A percentile compares a stretch with the other conserved stretches of the same genome.
Evolutionary conservation across 2,888 invertebrate species (phyloP).

Genomic region (Nomada fabriciana): DNA sequence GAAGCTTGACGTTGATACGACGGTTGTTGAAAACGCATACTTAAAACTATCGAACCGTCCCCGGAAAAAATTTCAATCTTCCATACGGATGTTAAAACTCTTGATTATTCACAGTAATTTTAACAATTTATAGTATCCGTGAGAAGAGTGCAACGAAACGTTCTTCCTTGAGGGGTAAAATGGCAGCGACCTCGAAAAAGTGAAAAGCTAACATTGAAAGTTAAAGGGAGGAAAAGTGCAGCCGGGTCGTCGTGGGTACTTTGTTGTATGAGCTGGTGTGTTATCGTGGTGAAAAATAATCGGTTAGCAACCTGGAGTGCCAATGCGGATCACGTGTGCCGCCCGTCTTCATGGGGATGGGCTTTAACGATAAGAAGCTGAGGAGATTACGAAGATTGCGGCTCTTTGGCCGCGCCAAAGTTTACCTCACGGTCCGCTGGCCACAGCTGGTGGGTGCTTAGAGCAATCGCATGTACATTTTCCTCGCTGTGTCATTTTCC

Average conservation of each 20-base stretch:
- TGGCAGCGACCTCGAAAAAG: conserved; percentile 5
- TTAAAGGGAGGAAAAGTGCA: conserved; percentile 9
- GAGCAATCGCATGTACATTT: conserved; percentile 58
- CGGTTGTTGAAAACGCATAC: neutral
- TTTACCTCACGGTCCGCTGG: conserved; percentile 87
- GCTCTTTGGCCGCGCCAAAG: conserved; percentile 87
- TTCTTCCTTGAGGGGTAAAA: neutral
- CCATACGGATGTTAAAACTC: neutral
- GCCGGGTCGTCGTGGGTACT: conserved; percentile 13
- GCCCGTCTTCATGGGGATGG: conserved; percentile 84
- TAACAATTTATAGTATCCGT: neutral
- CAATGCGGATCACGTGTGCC: conserved; percentile 83
- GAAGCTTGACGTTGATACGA: neutral
- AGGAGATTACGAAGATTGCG: conserved; percentile 86
- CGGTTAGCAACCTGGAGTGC: conserved; percentile 82
- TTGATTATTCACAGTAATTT: neutral
- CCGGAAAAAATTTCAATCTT: neutral
- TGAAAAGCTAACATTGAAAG: neutral
- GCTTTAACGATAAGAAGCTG: conserved; percentile 86
- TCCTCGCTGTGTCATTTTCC: conserved; percentile 28
- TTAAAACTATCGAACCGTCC: neutral
- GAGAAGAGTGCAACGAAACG: conserved; percentile 29
- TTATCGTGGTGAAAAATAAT: conserved; percentile 68
- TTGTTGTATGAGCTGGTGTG: conserved; percentile 71
- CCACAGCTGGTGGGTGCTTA: conserved; percentile 86